Evolutionary conservation across 1,140 invertebrate species (phyloP).

Genomic region (Drosophila lacteicornis): DNA sequence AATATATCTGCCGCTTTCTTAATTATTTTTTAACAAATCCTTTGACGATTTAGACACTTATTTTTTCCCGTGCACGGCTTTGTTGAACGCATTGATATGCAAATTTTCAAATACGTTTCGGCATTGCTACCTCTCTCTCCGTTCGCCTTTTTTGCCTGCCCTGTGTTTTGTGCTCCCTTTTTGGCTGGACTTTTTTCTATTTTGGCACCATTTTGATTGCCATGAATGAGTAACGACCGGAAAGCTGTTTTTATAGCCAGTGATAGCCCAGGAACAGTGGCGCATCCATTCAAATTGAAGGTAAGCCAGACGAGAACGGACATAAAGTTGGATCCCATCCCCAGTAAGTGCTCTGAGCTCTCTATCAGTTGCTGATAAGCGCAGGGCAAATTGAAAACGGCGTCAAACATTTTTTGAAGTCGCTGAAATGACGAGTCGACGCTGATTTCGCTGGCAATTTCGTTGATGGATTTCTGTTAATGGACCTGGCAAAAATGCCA

Average conservation of each 20-base stretch:
- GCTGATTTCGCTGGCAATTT: conserved; percentile 78
- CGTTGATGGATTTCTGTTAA: conserved; percentile 78
- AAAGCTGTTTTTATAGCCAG: conserved; percentile 83
- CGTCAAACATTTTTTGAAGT: conserved; percentile 67
- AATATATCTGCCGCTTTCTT: too few species aligned
- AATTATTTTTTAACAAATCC: not conserved
- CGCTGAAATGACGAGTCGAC: conserved; percentile 75
- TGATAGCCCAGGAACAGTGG: conserved; percentile 61
- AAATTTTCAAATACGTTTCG: conserved; percentile 75
- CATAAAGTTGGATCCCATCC: conserved; percentile 35
- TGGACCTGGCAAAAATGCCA: conserved; percentile 66
- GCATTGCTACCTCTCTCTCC: conserved; percentile 11
- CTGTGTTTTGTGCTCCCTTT: conserved; percentile 34
- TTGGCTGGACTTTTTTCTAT: conserved; percentile 71
- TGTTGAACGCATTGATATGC: conserved; percentile 74
- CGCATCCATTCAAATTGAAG: conserved; percentile 52
- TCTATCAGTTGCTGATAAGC: conserved; percentile 69
- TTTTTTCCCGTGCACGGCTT: conserved; percentile 31
- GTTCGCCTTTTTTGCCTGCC: conserved; percentile 23
- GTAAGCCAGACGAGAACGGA: conserved; percentile 60
- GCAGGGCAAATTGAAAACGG: conserved; percentile 77
- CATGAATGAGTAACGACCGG: conserved; percentile 83
- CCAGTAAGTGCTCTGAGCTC: not conserved
- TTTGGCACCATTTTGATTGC: conserved; percentile 82
- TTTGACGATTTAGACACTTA: fast-evolving